Evolutionary conservation across 2,113 vertebrate genomes (phyloP), one percentile per base, ranked within the genome.

Genomic region (Cryptomyrus ogoouensis): DNA sequence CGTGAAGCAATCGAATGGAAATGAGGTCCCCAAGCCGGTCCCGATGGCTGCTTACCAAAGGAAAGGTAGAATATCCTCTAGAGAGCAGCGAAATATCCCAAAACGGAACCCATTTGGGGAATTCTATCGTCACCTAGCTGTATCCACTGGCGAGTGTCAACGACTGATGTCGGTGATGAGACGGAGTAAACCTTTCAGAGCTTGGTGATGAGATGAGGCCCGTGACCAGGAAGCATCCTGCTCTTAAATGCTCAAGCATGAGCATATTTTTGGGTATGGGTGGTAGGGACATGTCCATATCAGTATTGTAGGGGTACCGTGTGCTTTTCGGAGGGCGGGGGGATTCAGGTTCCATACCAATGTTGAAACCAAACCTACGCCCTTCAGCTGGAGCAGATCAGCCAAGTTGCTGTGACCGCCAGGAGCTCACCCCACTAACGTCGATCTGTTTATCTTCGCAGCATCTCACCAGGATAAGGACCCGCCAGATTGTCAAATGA

Each of bases 401-500:
- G 10, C 70, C 70, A 15, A 1, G 70, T 35, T 5, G 27, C 74
- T 19, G 15, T 66, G 70, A 5, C 87, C 35, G 39, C 1, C 9
- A 15, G 52, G n/a, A 42, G 62, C 84, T 24, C 13, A 44, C 24
- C 56, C 49, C 50, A 13, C 70, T 88, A 8, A 17, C 27, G 24
- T 70, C 31, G 52, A 24, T n/a, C 52, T 92, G 0, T 13, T 15
- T 56, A 27, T 90, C 0, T 49, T 46, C 3, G 12, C 96, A 99
- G 97, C 95, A 93, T 90, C 92, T 95, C 93, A 94, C 92, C 96
- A 97, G 96, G 94, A 95, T 95, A 94, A 95, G 95, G 95, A 88
- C 94, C 92, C 92, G 95, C 95, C 94, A 93, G 93, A 94, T 94
- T 95, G 94, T 96, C 98, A 95, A 86, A 99, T 99, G 98, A 98